A percentile compares a stretch with the other conserved stretches of the same genome.
phyloP scores from a whole-genome alignment of 2,113 vertebrate genomes.

The Egretta garzetta region DNA sequence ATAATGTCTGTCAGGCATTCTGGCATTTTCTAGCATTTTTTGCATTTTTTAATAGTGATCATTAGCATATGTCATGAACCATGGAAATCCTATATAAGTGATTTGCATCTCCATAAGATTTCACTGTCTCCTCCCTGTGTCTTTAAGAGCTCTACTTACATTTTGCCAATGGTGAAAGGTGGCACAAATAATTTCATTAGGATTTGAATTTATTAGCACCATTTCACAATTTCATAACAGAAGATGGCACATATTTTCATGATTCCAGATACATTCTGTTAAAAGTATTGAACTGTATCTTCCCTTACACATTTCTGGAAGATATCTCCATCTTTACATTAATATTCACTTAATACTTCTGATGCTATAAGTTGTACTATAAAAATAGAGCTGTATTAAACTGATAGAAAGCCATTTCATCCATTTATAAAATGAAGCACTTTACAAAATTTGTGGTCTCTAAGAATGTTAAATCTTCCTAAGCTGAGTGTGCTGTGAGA shows the following conservation, averaged over 20 bases:
- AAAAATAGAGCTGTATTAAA: background rate
- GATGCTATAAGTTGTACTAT: background rate
- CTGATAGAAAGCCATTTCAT: background rate
- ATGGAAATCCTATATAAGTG: background rate
- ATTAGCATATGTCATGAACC: background rate
- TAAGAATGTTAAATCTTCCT: constrained; percentile 17
- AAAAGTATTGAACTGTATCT: background rate
- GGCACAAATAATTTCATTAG: background rate
- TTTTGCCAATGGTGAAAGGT: background rate
- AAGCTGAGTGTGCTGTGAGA: background rate
- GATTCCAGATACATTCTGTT: background rate
- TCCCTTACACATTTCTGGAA: background rate
- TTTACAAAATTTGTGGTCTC: constrained; percentile 12
- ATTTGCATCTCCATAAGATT: background rate
- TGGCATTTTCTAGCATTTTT: background rate
- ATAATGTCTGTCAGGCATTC: background rate
- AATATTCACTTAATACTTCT: constrained; percentile 32
- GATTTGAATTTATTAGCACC: background rate
- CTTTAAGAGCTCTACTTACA: background rate
- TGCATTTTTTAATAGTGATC: rapidly evolving
- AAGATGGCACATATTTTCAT: background rate
- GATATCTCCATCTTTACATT: background rate
- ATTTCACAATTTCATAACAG: background rate
- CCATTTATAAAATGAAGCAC: constrained; percentile 36
- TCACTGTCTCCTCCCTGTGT: background rate